phyloP scores from a whole-genome alignment of 2,888 invertebrate species.

The Macrostomum cliftonense region DNA sequence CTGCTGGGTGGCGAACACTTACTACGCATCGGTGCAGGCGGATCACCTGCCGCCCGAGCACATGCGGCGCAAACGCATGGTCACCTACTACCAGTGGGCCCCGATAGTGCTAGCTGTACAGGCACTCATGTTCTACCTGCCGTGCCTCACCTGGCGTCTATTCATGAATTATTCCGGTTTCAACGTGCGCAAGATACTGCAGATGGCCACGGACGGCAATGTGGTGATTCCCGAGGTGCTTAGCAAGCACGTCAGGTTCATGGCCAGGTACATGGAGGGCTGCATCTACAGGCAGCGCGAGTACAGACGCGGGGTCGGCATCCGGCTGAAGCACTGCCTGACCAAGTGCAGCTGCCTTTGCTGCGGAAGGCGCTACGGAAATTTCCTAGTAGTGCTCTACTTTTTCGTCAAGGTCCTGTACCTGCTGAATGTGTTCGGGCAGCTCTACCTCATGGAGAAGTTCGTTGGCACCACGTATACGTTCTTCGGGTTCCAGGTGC shows the following conservation, averaged over 20 bases:
- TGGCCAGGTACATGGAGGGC: constrained; percentile 10
- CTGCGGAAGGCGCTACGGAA: constrained; percentile 20
- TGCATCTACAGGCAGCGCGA: constrained; percentile 11
- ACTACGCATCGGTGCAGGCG: constrained; percentile 33
- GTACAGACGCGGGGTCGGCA: constrained; percentile 1
- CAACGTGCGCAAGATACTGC: constrained; percentile 32
- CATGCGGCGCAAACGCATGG: constrained; percentile 10
- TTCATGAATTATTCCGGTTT: constrained; percentile 40
- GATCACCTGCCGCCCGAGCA: constrained; percentile 27
- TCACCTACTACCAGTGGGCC: constrained; percentile 35
- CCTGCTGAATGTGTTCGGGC: constrained; percentile 36
- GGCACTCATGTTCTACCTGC: constrained; percentile 40
- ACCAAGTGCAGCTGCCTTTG: constrained; percentile 1
- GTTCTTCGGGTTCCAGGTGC: constrained; percentile 37
- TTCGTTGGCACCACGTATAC: constrained; percentile 37
- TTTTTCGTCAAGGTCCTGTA: constrained; percentile 36
- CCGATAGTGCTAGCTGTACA: constrained; percentile 37
- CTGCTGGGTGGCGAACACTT: constrained; percentile 42
- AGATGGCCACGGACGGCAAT: constrained; percentile 22
- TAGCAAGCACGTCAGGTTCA: constrained; percentile 8
- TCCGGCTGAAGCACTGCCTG: constrained; percentile 7
- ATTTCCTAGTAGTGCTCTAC: constrained; percentile 38
- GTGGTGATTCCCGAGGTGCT: constrained; percentile 6
- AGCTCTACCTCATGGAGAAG: constrained; percentile 39
- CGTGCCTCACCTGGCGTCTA: constrained; percentile 40